These are phyloP conservation scores for Dendrolimus punctatus DNA, from an alignment of 1,140 invertebrate species.

Conservation along the genomic window DNA sequence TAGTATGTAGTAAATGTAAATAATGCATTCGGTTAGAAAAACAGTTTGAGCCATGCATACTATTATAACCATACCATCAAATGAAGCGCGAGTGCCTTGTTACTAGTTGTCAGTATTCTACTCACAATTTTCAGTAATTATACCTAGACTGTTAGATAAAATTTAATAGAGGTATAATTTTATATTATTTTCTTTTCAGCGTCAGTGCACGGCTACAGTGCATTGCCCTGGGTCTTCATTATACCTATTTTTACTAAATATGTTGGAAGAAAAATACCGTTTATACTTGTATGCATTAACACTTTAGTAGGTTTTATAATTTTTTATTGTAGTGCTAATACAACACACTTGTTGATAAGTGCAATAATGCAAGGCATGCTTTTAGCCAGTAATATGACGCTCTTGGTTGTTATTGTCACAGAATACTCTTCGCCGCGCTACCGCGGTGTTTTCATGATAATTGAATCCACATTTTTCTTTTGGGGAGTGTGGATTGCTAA, in stretches of 20 bases:
- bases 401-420: constrained; percentile 19
- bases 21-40: no score
- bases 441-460: constrained; percentile 28
- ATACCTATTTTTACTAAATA: constrained; percentile 15
- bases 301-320: constrained; percentile 18
- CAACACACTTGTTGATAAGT: constrained; percentile 21
- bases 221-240: constrained; percentile 19
- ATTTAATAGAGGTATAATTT: constrained; percentile 3
- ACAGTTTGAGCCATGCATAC: no score
- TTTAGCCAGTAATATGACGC: constrained; percentile 11
- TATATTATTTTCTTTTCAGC: constrained; percentile 20
- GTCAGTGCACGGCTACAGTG: constrained; percentile 18
- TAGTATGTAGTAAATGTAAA: no score
- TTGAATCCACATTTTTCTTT: constrained; percentile 26
- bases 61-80: neutral
- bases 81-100: neutral
- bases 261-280: constrained; percentile 23
- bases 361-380: constrained; percentile 19
- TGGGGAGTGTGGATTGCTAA: constrained; percentile 27
- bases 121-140: constrained; percentile 1
- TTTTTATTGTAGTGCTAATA: constrained; percentile 22
- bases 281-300: constrained; percentile 13
- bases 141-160: neutral
- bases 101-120: constrained; percentile 1
- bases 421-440: constrained; percentile 30